phyloP scores from a whole-genome alignment of 2,797 vertebrate genomes.

The Atherinosoma microstoma region DNA sequence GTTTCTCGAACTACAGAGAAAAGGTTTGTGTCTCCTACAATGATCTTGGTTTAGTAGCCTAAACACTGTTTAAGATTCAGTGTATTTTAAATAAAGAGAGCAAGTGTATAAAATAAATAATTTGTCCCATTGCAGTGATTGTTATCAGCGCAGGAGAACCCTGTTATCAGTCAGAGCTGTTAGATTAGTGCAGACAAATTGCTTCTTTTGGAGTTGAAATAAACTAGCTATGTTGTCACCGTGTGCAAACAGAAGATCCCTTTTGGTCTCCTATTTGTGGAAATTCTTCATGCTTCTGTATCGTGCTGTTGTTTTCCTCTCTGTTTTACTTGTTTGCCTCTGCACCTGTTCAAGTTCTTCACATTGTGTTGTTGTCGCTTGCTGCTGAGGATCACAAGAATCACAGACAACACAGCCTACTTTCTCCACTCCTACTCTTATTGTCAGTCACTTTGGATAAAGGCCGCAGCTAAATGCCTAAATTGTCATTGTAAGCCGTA shows the following conservation, averaged over 20 bases:
- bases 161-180: neutral
- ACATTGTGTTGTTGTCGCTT: conserved; percentile 32
- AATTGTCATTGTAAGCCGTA: conserved; percentile 75
- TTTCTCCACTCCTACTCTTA: conserved; percentile 42
- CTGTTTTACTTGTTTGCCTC: conserved; percentile 25
- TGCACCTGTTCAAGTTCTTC: conserved; percentile 60
- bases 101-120: neutral
- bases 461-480: conserved; percentile 72
- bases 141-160: neutral
- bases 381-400: conserved; percentile 62
- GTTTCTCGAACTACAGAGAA: conserved; percentile 8
- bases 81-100: neutral
- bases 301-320: conserved; percentile 27
- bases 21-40: neutral
- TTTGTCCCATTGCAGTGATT: neutral
- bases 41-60: neutral
- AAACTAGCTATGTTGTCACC: conserved; percentile 4
- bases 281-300: conserved; percentile 25
- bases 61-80: neutral
- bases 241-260: conserved; percentile 13
- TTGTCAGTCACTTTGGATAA: conserved; percentile 66
- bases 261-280: conserved; percentile 20
- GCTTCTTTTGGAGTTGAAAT: conserved; percentile 14
- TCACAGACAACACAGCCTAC: conserved; percentile 44
- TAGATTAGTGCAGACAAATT: neutral